Conservation (phyloP, 2,797 vertebrate species). For the Cuniculus paca region DNA sequence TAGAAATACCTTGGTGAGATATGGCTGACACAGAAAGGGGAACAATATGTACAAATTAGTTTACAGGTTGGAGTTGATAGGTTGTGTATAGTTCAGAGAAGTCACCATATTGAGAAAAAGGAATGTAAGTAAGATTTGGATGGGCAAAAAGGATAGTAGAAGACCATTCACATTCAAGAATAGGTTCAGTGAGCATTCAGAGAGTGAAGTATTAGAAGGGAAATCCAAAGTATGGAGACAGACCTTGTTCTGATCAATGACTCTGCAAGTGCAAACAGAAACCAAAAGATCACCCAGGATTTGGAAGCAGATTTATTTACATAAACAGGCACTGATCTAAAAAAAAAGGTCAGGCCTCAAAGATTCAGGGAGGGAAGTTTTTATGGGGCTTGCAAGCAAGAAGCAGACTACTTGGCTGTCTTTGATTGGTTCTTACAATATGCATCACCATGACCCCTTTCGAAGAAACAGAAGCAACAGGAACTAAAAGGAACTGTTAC, state of each 20-base stretch:
- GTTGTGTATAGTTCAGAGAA: not conserved
- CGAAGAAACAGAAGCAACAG: no score
- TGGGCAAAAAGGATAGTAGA: not conserved
- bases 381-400: no score
- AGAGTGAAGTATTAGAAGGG: not conserved
- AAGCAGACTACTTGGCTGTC: no score
- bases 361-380: no score
- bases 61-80: slow-evolving; percentile 3
- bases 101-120: not conserved
- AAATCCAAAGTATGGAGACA: not conserved
- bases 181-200: not conserved
- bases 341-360: no score
- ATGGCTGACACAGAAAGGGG: not conserved
- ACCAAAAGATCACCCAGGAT: no score
- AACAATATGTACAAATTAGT: not conserved
- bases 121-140: not conserved
- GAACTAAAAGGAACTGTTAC: no score
- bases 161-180: slow-evolving; percentile 15
- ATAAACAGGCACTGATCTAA: no score
- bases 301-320: no score
- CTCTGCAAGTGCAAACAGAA: no score
- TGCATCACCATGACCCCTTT: no score
- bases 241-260: not conserved
- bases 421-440: no score
- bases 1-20: slow-evolving; percentile 26